Percentiles rank a stretch among this genome's conserved stretches.
These are phyloP conservation scores for Antedon mediterranea DNA, from an alignment of 53 echinoderm and acorn worm species.

Conservation along the genomic window DNA sequence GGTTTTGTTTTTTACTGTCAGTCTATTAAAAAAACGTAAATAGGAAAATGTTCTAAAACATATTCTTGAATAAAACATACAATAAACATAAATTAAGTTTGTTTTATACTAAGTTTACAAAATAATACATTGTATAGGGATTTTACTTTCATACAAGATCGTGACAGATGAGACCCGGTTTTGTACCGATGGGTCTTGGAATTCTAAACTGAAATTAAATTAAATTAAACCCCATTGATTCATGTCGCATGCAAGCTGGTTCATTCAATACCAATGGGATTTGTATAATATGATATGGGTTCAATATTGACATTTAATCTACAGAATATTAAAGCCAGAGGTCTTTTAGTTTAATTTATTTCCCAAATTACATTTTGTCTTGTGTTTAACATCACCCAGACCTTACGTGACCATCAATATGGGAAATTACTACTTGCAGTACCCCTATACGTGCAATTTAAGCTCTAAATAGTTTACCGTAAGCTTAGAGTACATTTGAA, in stretches of 20 bases:
- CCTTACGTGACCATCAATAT: background rate
- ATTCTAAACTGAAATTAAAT: background rate
- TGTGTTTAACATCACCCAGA: background rate
- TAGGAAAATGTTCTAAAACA: no score
- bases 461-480: no score
- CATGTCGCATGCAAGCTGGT: background rate
- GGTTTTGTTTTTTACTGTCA: no score
- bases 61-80: no score
- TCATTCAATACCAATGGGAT: background rate
- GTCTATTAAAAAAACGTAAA: no score
- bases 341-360: background rate
- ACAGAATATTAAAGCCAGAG: background rate
- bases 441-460: no score
- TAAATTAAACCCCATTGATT: background rate
- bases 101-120: no score
- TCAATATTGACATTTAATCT: background rate
- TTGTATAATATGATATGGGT: background rate
- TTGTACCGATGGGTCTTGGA: background rate
- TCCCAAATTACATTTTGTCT: background rate
- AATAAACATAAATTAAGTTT: no score
- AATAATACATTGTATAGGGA: no score
- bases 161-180: background rate
- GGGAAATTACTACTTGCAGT: background rate
- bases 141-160: no score
- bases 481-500: no score